Percentiles rank a stretch among this genome's conserved stretches.
These are phyloP conservation scores for Phylloscopus collybita DNA, from an alignment of 2,797 vertebrate species.

Conservation along the genomic window DNA sequence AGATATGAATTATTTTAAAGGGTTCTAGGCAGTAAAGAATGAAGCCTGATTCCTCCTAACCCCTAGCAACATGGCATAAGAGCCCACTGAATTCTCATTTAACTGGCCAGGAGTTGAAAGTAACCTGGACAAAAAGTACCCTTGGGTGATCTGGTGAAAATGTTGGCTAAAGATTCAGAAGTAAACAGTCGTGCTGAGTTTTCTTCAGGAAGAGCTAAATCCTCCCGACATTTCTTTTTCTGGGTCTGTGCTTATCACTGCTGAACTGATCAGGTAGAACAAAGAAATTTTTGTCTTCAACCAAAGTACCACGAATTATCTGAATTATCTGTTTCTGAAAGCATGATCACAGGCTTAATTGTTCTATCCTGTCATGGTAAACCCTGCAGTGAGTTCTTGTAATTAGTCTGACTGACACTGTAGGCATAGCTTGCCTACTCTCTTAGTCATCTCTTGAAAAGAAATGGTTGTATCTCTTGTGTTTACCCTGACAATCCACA, in stretches of 20 bases:
- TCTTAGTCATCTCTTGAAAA: conserved; percentile 14
- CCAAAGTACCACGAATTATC: neutral
- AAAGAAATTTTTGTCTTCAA: neutral
- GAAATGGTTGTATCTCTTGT: neutral
- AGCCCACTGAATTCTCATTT: neutral
- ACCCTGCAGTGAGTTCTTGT: neutral
- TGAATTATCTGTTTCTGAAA: neutral
- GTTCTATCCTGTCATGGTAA: neutral
- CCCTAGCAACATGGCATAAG: neutral
- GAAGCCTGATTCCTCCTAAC: neutral
- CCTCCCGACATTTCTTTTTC: neutral
- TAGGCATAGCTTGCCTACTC: neutral
- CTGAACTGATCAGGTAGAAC: neutral
- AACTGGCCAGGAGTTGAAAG: neutral
- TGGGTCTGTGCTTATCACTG: neutral
- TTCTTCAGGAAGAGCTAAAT: neutral
- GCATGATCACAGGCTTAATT: neutral
- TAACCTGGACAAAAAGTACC: neutral
- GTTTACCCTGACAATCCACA: conserved; percentile 27
- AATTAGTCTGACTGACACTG: conserved; percentile 10
- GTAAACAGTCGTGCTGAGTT: neutral
- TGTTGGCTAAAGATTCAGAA: neutral
- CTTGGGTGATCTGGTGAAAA: neutral
- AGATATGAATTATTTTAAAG: neutral
- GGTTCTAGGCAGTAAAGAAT: neutral